Evolutionary conservation across 2,797 vertebrate genomes (phyloP).

Genomic region (Lacerta agilis): DNA sequence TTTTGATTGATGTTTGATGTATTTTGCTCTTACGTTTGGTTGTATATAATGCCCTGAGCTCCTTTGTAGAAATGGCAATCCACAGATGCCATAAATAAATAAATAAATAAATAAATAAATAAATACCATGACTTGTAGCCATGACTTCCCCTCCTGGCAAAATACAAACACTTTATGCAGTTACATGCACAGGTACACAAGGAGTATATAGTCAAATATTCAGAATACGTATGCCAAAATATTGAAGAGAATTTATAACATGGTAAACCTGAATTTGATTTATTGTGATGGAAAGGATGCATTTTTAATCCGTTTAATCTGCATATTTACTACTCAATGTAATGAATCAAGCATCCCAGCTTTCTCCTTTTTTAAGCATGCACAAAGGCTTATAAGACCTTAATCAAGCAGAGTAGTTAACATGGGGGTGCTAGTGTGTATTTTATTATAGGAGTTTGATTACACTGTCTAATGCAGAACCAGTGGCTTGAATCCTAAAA

Average conservation of each 20-base stretch:
- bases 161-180: not conserved
- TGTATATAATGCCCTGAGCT: no score
- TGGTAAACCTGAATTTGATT: constrained; percentile 1
- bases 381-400: not conserved
- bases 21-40: no score
- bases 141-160: not conserved
- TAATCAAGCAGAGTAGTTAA: not conserved
- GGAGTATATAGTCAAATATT: not conserved
- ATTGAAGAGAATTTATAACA: not conserved
- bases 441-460: not conserved
- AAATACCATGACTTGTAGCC: no score
- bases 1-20: no score
- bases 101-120: no score
- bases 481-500: not conserved
- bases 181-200: not conserved
- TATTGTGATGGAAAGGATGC: not conserved
- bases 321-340: not conserved
- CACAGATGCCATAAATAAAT: no score
- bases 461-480: not conserved
- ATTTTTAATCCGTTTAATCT: constrained; percentile 1
- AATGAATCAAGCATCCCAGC: not conserved
- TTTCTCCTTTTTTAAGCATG: not conserved
- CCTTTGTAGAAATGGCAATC: no score
- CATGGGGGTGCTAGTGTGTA: not conserved
- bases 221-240: not conserved